Evolutionary conservation across 2,113 vertebrate species (phyloP), one percentile per base, ranked within the genome.

Genomic region (Hemicordylus capensis): DNA sequence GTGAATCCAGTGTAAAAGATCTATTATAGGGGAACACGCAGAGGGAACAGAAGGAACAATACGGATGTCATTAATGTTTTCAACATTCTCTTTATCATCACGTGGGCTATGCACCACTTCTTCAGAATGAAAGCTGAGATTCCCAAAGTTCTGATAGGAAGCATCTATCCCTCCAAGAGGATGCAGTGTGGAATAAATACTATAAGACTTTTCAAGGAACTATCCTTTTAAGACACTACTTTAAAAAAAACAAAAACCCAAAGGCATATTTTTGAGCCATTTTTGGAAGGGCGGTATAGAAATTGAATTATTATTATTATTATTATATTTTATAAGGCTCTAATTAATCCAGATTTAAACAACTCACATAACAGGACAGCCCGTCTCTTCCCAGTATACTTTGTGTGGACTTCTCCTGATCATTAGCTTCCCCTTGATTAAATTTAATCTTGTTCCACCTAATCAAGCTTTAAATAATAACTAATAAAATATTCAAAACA

Each of bases 401-500:
- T 78, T 22, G 44, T 84, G 48, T n/a, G 31, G 14, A 37, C 78
- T 70, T 64, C 85, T 85, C 59, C 58, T 67, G 67, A 78, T 19
- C 9, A 72, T 75, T 39, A 76, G 83, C 26, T 17, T 6, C 78
- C 6, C 0, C 0, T 10, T 2, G 46, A 48, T 73, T 85, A 48
- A 74, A 56, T 72, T 85, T 79, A n/a, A 72, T 39, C 42, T 80
- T 61, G 20, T 83, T 74, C 20, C 42, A 83, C n/a, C 31, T 51
- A 82, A 82, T 73, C 67, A 75, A 75, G 72, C 42, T 48, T 83
- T 56, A 75, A 83, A 63, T 37, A 61, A 59, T 8, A 34, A 37
- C 51, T 51, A 72, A 72, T 20, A 58, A 51, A 24, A 61, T 24
- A 54, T 44, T 56, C 63, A 58, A 74, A 63, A 48, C 12, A 73